Base-by-base conservation (phyloP, 2,888 invertebrate species). In the Sialis lutaria region DNA sequence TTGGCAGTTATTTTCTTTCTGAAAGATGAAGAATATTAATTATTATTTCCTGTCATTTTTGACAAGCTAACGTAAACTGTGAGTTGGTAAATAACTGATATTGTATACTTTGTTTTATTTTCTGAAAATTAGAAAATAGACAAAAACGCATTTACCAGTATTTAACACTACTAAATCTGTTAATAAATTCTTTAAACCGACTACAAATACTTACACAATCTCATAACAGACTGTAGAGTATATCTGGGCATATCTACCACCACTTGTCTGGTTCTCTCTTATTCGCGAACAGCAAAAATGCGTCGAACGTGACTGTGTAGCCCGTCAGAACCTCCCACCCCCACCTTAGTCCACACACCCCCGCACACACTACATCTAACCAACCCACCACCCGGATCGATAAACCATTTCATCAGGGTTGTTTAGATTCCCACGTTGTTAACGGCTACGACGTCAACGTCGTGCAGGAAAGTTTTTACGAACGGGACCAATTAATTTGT, bases 331-430 rank as follows among this genome's bases (percentile, higher is more conserved):
- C 13, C 30, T 31, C 42, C 42, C 42, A 31, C 10, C 9, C n/a
- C 30, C 42, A 4, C 42, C 10, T n/a, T n/a, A 42, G 9, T 31
- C 22, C 42, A 12, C 39, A 13, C 37, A 42, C 42, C 22, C 30
- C 41, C 41, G 41, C 13, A 10, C 41, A 30, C 41, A 9, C n/a
- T 41, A 13, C 22, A 41, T 37, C 37, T 37, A 10, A 37, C 37
- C 10, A n/a, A n/a, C 10, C 34, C 34, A 33, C 31, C 44, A 33
- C 44, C 48, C 44, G 47, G 47, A 49, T 49, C 49, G 47, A 49
- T 49, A 49, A 49, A 49, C 49, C 49, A 49, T 49, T 49, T 49
- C 49, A 49, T 49, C 49, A 34, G 34, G 44, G 37, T 47, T 49
- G 47, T 47, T 47, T 47, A 47, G 45, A 49, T 49, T 49, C 47